Conservation (phyloP, 2,797 vertebrate species). For the Bovichtus diacanthus region DNA sequence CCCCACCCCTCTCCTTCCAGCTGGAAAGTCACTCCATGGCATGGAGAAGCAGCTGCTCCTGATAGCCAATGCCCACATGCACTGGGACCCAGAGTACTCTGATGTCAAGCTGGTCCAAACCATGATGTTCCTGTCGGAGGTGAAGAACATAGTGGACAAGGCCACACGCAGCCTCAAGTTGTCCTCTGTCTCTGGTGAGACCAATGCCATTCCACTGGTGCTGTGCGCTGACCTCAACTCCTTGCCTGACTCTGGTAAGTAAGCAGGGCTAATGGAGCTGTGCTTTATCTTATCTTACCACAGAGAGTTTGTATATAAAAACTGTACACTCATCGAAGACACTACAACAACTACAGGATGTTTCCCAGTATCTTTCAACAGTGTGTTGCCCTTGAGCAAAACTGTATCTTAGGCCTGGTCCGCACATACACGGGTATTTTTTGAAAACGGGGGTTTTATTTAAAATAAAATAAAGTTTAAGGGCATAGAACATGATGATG, state of each 20-base stretch:
- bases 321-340: not conserved
- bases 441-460: no score
- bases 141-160: slow-evolving; percentile 98
- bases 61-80: slow-evolving; percentile 98
- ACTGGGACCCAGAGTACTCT: slow-evolving; percentile 98
- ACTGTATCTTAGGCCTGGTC: no score
- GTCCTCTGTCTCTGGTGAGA: slow-evolving; percentile 90
- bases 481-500: no score
- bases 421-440: no score
- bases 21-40: slow-evolving; percentile 92
- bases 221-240: slow-evolving; percentile 99
- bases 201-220: slow-evolving; percentile 95
- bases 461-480: no score
- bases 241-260: slow-evolving; percentile 95
- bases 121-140: slow-evolving; percentile 99
- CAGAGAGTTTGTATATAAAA: not conserved
- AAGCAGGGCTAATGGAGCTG: not conserved
- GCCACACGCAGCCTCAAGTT: slow-evolving; percentile 94
- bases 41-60: slow-evolving; percentile 97
- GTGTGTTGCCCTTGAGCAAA: not conserved
- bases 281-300: not conserved
- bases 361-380: not conserved
- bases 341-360: not conserved
- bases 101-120: slow-evolving; percentile 98
- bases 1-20: slow-evolving; percentile 74